phyloP scores from a whole-genome alignment of 2,888 invertebrate genomes.

The Thereva unica region DNA sequence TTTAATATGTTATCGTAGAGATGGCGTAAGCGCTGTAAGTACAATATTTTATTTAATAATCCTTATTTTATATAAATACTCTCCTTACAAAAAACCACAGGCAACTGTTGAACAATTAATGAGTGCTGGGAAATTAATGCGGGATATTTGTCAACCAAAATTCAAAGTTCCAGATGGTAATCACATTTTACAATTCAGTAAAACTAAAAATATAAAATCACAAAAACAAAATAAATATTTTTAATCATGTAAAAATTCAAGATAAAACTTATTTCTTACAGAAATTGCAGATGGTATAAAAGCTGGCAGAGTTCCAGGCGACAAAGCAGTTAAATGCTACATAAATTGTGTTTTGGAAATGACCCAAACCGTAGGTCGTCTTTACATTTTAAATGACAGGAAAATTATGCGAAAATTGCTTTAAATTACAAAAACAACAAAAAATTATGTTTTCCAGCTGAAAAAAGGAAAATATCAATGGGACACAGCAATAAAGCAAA shows the following conservation, averaged over 20 bases:
- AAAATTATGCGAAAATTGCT: constrained; percentile 1
- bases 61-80: not conserved
- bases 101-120: constrained; percentile 61
- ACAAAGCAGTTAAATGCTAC: constrained; percentile 54
- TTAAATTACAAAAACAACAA: not conserved
- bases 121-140: constrained; percentile 63
- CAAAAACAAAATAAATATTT: constrained; percentile 17
- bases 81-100: constrained; percentile 2
- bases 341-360: constrained; percentile 55
- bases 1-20: too few relatives aligned
- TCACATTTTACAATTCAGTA: constrained; percentile 26
- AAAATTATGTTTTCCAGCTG: constrained; percentile 27
- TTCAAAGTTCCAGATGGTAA: constrained; percentile 63
- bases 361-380: constrained; percentile 56
- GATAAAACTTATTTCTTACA: not conserved
- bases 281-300: constrained; percentile 35
- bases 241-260: too few relatives aligned
- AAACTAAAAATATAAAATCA: constrained; percentile 34
- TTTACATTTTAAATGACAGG: not conserved
- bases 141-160: constrained; percentile 66
- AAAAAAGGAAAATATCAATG: constrained; percentile 41
- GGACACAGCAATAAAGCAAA: constrained; percentile 40
- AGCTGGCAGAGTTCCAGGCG: constrained; percentile 37
- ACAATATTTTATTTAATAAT: not conserved
- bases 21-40: too few relatives aligned